Conservation (phyloP, 2,888 invertebrate species). For the Nowickia ferox region DNA sequence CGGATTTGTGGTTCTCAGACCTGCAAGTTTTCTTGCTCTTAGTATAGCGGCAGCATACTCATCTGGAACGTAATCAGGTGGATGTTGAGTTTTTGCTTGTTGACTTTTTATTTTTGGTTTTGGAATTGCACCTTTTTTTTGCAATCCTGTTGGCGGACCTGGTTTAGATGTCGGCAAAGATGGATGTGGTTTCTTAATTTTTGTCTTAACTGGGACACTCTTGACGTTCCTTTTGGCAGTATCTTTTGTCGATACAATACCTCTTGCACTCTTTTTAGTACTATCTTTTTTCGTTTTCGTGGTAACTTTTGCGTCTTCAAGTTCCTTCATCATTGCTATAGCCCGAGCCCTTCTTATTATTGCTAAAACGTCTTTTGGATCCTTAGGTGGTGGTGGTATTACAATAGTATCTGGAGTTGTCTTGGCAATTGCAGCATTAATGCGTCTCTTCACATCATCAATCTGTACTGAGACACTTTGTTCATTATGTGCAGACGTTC, state of each 20-base stretch:
- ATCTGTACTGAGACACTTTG: background rate
- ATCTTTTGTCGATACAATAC: background rate
- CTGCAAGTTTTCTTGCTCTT: slow-evolving; percentile 49
- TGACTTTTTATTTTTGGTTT: background rate
- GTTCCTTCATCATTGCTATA: slow-evolving; percentile 44
- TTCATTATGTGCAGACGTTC: background rate
- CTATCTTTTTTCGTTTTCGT: background rate
- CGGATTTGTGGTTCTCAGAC: slow-evolving; percentile 48
- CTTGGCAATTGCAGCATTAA: background rate
- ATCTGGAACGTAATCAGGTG: slow-evolving; percentile 39
- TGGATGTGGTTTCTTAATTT: background rate
- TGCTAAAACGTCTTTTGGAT: slow-evolving; percentile 50
- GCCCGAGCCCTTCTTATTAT: slow-evolving; percentile 52
- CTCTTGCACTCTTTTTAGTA: background rate
- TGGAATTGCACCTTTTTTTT: background rate
- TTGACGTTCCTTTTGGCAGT: background rate
- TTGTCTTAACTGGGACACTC: too few relatives aligned
- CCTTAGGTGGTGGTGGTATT: slow-evolving; percentile 54
- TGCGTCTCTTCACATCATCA: slow-evolving; percentile 31
- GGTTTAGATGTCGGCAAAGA: background rate
- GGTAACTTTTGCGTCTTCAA: slow-evolving; percentile 33
- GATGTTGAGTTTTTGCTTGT: slow-evolving; percentile 4
- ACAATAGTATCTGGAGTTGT: slow-evolving; percentile 4
- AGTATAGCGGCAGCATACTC: slow-evolving; percentile 58
- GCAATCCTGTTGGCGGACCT: background rate